Evolutionary conservation across 2,113 vertebrate species (phyloP).

Genomic region (Panurus biarmicus): DNA sequence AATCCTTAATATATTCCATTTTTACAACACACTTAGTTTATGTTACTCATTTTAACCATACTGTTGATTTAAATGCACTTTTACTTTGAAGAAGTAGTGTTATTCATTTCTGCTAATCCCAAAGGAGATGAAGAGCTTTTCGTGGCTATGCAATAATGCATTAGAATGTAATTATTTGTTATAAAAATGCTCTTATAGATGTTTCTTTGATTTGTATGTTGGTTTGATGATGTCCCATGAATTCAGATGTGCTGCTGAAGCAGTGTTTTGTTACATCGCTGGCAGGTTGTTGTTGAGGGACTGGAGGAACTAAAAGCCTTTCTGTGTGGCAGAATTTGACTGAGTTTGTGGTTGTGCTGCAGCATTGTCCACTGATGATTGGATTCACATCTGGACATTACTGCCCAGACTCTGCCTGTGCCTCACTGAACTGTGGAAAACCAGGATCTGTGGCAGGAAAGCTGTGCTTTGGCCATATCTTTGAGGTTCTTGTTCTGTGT

Average conservation of each 20-base stretch:
- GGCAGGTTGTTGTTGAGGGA: not conserved
- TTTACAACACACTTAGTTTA: slow-evolving; percentile 31
- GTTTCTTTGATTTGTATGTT: slow-evolving; percentile 23
- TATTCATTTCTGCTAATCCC: slow-evolving; percentile 33
- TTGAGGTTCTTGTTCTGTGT: not conserved
- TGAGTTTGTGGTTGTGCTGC: not conserved
- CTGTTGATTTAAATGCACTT: slow-evolving; percentile 42
- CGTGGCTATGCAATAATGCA: slow-evolving; percentile 11
- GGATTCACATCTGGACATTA: not conserved
- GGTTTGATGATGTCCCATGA: not conserved
- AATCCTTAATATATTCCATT: slow-evolving; percentile 43
- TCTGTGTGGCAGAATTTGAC: not conserved
- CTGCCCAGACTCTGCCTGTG: not conserved
- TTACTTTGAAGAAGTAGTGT: slow-evolving; percentile 10
- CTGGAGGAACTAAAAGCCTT: not conserved
- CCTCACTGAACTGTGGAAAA: not conserved
- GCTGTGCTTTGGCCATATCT: not conserved
- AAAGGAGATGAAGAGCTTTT: slow-evolving; percentile 9
- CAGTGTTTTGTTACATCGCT: not conserved
- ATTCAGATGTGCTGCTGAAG: not conserved
- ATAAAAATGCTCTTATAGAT: slow-evolving; percentile 18
- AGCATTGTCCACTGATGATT: not conserved
- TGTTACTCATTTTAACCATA: slow-evolving; percentile 24
- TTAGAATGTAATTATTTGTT: slow-evolving; percentile 47
- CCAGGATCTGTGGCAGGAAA: not conserved